phyloP scores from a whole-genome alignment of 2,797 vertebrate genomes.

The Lophius americanus region DNA sequence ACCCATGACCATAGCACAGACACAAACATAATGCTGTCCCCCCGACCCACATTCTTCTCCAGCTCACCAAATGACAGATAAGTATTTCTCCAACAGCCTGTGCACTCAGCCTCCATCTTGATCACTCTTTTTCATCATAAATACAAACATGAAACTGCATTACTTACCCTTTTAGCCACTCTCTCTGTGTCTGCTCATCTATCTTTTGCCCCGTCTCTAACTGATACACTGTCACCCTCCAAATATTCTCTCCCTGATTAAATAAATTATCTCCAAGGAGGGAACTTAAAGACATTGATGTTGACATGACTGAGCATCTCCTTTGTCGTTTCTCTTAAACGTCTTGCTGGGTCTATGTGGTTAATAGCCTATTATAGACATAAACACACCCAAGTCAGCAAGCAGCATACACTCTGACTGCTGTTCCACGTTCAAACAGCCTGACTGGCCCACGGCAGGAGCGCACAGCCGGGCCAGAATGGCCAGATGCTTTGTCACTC shows the following conservation, averaged over 20 bases:
- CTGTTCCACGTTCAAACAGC: conserved; percentile 60
- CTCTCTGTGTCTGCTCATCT: conserved; percentile 34
- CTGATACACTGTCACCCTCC: not conserved
- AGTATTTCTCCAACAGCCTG: conserved; percentile 43
- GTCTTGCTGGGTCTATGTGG: conserved; percentile 64
- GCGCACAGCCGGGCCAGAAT: conserved; percentile 43
- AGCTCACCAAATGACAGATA: conserved; percentile 55
- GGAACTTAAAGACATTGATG: conserved; percentile 44
- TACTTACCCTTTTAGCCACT: conserved; percentile 38
- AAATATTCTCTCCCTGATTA: conserved; percentile 37
- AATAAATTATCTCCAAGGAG: conserved; percentile 44
- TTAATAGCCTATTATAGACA: conserved; percentile 66
- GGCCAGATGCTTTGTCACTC: conserved; percentile 61
- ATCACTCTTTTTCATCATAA: conserved; percentile 45
- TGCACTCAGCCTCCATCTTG: conserved; percentile 10
- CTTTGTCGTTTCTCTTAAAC: conserved; percentile 51
- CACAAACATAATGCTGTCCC: conserved; percentile 43
- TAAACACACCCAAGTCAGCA: conserved; percentile 61
- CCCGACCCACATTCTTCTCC: conserved; percentile 21
- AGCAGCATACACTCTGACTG: conserved; percentile 42
- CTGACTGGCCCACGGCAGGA: conserved; percentile 66
- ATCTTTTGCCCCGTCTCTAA: conserved; percentile 24
- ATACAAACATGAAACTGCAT: conserved; percentile 42
- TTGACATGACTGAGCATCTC: conserved; percentile 45
- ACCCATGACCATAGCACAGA: conserved; percentile 43